Percentiles rank a stretch among this genome's conserved stretches.
Conservation (phyloP, 2,797 vertebrate genomes). For the Vultur gryphus region DNA sequence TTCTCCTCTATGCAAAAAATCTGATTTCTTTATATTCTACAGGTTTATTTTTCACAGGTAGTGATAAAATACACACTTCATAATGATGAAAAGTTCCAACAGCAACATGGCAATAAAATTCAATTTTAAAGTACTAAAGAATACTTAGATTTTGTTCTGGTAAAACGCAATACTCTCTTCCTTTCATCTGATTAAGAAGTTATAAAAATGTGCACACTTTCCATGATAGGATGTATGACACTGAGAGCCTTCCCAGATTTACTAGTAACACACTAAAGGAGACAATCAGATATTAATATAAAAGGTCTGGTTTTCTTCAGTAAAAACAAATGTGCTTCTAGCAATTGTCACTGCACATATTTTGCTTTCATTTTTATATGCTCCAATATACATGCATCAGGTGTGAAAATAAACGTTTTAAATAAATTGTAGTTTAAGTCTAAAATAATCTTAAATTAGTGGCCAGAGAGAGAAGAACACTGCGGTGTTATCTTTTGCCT, state of each 20-base stretch:
- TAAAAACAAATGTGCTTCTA: neutral
- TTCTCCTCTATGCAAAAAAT: slow-evolving; percentile 42
- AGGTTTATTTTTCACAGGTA: slow-evolving; percentile 66
- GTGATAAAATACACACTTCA: slow-evolving; percentile 45
- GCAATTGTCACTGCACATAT: neutral
- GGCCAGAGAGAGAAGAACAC: neutral
- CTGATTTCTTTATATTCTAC: slow-evolving; percentile 43
- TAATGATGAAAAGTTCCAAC: slow-evolving; percentile 20
- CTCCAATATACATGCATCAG: neutral
- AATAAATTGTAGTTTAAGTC: neutral
- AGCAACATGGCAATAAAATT: slow-evolving; percentile 4
- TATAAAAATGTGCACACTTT: neutral
- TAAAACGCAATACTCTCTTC: neutral
- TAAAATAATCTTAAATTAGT: slow-evolving; percentile 4
- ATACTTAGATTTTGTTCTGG: neutral
- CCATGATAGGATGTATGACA: neutral
- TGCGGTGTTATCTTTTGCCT: slow-evolving; percentile 12
- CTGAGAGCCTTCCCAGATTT: slow-evolving; percentile 17
- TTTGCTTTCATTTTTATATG: slow-evolving; percentile 9
- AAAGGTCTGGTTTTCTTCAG: neutral
- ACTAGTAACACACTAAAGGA: slow-evolving; percentile 42
- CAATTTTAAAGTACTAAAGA: slow-evolving; percentile 6
- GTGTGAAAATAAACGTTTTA: slow-evolving; percentile 2
- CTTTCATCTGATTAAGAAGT: neutral
- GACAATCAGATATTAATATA: slow-evolving; percentile 31